Base-by-base conservation (phyloP, 1,140 invertebrate genomes). In the Plodia interpunctella region DNA sequence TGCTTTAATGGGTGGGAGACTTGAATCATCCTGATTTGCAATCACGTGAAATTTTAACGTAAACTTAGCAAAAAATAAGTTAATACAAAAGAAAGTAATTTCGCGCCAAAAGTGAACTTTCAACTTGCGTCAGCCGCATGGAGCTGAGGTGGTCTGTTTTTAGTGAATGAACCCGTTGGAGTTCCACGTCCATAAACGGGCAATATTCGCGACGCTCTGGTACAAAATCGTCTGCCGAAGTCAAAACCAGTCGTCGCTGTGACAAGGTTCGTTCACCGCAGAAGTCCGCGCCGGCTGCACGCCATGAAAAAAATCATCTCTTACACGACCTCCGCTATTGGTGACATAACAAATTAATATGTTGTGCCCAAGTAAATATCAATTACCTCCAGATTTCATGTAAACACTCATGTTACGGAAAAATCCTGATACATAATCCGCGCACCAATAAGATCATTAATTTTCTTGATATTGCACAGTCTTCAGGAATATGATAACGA, bases 211-310 rank as follows among this genome's bases (percentile, higher is more conserved):
- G 20, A 25, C 58, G 66, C 38, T 44, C 21, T 25, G 38, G 10
- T 63, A 76, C 66, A 74, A 72, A 72, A 78, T 67, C 76, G 80
- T 86, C 83, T 87, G 77, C 81, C 62, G 25, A 64, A 60, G 70
- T 67, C 83, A 79, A 88, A 88, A 88, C 83, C 79, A 77, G 85
- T 80, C 71, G 73, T 77, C 74, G 72, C 72, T 71, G 76, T 80
- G 80, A 82, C 80, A 84, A 74, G 78, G 85, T 83, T 88, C 85
- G 79, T 88, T 88, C 74, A 88, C 86, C 85, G 82, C 66, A 59
- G 65, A 70, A 75, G 72, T 53, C 61, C 62, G 49, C 59, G 49
- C 57, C 25, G 64, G 20, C 57, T 54, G 30, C 25, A 28, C 66
- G 67, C 72, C 72, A 71, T 71, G 69, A 74, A 79, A 83, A 81